Base-by-base conservation (phyloP, 2,888 invertebrate species). In the Tanypteryx hageni region DNA sequence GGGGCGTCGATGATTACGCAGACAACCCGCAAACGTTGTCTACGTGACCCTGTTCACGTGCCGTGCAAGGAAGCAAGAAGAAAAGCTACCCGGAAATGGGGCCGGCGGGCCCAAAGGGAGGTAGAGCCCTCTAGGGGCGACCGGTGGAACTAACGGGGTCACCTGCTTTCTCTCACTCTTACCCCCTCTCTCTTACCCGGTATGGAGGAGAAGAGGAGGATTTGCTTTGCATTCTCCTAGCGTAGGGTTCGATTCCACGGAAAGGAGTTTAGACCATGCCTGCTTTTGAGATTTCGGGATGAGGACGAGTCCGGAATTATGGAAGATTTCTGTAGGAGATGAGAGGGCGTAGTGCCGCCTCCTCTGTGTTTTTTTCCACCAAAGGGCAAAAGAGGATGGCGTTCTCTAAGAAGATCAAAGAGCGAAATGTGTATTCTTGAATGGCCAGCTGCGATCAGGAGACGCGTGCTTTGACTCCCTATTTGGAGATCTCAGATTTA, bases 251-350 rank as follows among this genome's bases (percentile, higher is more conserved):
- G 89, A 89, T 89, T 61, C 68, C 89, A 3, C 1, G 44, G 56
- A 18, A 18, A 44, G 83, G 64, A 83, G 83, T 16, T 14, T n/a
- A 44, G 44, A n/a, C 64, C 64, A 18, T 64, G 61, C n/a, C 56
- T 64, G 61, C 56, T 89, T 89, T 68, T 64, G 59, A 68, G 89
- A 44, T 64, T 64, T 89, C 68, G 64, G 61, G 68, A 68, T 68
- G 68, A 68, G 68, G 89, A 89, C 89, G 89, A 89, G 89, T 16
- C 31, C 64, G 64, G 89, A 89, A 89, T 89, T 61, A 89, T 89
- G 89, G 64, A 68, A 68, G 89, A 44, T 64, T 44, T 5, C 44
- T 44, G 5, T 64, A 64, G 86, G 10, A 44, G 44, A 31, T 22
- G 59, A 61, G 89, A 16, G 44, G 44, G 44, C 44, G 57, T 83